These are phyloP conservation scores for Beris chalybata DNA, from an alignment of 2,888 invertebrate genomes.

Conservation along the genomic window DNA sequence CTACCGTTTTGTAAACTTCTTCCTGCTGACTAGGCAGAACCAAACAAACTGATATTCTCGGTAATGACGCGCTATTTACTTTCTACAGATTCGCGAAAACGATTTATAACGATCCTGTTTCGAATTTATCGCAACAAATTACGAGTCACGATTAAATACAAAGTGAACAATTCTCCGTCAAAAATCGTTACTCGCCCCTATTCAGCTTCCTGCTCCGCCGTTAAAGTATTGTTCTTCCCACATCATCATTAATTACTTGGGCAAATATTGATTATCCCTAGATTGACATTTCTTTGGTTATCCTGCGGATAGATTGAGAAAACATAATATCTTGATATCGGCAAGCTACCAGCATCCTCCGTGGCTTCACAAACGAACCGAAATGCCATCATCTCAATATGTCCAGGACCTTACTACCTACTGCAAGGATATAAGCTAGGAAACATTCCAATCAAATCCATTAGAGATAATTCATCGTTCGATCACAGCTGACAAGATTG, in stretches of 20 bases:
- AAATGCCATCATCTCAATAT: slow-evolving; percentile 4
- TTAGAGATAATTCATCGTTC: slow-evolving; percentile 31
- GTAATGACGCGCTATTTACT: no score
- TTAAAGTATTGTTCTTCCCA: no score
- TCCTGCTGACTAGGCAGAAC: no score
- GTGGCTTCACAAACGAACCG: background rate
- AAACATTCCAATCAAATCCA: slow-evolving; percentile 31
- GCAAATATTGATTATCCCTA: slow-evolving; percentile 25
- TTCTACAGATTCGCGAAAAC: no score
- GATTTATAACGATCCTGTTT: no score
- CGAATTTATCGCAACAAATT: no score
- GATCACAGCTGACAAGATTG: slow-evolving; percentile 31
- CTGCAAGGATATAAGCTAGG: background rate
- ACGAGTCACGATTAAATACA: no score
- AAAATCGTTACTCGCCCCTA: no score
- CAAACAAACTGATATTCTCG: no score
- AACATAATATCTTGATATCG: slow-evolving; percentile 2
- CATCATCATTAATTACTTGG: slow-evolving; percentile 24
- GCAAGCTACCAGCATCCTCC: background rate
- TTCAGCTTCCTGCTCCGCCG: no score
- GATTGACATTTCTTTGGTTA: slow-evolving; percentile 18
- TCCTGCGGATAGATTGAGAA: slow-evolving; percentile 1
- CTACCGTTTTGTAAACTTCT: no score
- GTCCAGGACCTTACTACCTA: background rate
- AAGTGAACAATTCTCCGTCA: no score